Percentiles rank a stretch among this genome's conserved stretches.
Conservation (phyloP, 2,888 invertebrate genomes). For the Drepana falcataria region DNA sequence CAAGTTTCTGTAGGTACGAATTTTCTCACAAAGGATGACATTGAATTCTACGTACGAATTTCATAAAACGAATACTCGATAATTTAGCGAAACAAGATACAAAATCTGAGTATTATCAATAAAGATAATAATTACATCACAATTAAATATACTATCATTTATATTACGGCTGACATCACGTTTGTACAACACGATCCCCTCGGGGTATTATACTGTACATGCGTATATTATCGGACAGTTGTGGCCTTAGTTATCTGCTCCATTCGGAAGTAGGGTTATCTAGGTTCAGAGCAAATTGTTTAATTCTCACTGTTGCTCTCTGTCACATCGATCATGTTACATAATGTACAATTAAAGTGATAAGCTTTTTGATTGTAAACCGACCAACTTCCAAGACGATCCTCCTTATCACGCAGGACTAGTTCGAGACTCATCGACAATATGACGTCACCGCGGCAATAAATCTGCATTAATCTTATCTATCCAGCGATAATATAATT, state of each 20-base stretch:
- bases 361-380: too few species aligned
- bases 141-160: background rate
- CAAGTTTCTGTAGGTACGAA: too few species aligned
- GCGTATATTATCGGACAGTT: background rate
- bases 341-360: background rate
- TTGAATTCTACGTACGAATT: background rate
- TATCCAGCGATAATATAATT: background rate
- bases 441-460: background rate
- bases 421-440: too few species aligned
- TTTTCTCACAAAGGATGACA: background rate
- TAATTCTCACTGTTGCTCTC: slow-evolving; percentile 3
- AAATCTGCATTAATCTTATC: background rate
- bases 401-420: background rate
- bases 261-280: slow-evolving; percentile 36
- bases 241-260: background rate
- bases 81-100: background rate
- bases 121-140: background rate
- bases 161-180: background rate
- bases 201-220: background rate
- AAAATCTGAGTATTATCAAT: background rate
- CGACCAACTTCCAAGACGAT: background rate
- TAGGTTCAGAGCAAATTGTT: slow-evolving; percentile 28
- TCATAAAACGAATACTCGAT: background rate
- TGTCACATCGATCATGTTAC: background rate
- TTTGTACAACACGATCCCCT: background rate